Evolutionary conservation across 2,113 vertebrate species (phyloP), one percentile per base, ranked within the genome.

Genomic region (Heloderma charlesbogerti): DNA sequence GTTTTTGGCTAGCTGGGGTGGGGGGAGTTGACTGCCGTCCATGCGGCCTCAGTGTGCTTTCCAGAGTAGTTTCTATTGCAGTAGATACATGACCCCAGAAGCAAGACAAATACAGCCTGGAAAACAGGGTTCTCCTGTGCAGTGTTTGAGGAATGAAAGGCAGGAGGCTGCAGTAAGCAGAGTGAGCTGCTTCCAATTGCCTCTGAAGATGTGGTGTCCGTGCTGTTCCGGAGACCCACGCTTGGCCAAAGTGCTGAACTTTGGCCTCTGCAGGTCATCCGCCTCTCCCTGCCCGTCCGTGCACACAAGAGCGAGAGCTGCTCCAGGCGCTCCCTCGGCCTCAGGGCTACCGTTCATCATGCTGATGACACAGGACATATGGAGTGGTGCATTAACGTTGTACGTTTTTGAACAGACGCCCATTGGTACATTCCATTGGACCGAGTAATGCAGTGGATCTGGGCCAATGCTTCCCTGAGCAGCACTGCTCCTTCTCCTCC

Each of bases 401-500:
- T 29, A 66, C 93, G 93, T 93, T 91, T 69, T 90, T 18, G 78
- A 40, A 87, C 91, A 79, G 89, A 90, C 91, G n/a, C 60, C 83
- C 40, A 22, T 91, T 4, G 0, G 83, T 57, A 69, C 96, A 96
- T 97, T 96, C 96, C 94, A 90, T 57, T 0, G 0, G 67, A 0
- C 29, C 6, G n/a, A 95, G 95, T 91, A 92, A 95, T 2, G 80
- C 0, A 0, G n/a, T 97, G 96, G 96, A 93, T 16, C 15, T 25
- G 71, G 82, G 89, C 95, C 96, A 96, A 95, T 95, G 92, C 72
- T 96, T 93, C 94, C 94, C 37, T 8, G 66, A 93, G 89, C 92
- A 84, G 90, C 91, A 89, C 60, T 80, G 40, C 89, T 72, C 92
- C 78, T 4, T 31, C 92, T n/a, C 5, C 34, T 22, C 29, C 66